phyloP scores from a whole-genome alignment of 2,797 vertebrate genomes.

The Tokudaia tokunoshimensis region DNA sequence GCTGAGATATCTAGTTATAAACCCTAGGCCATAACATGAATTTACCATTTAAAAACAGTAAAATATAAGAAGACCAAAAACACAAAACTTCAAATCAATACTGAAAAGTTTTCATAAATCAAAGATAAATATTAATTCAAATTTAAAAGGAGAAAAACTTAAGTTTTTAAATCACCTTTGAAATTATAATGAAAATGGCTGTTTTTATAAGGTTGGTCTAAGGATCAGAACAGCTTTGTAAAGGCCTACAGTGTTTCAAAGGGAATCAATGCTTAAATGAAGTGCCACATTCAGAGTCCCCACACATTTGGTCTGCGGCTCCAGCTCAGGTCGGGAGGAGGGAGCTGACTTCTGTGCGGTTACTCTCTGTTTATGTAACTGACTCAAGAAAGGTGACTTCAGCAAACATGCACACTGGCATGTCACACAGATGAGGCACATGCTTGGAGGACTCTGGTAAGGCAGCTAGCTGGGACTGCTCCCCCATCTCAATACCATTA shows the following conservation, averaged over 20 bases:
- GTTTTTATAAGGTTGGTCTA: not conserved
- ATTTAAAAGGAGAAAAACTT: conserved; percentile 37
- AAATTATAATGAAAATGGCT: not conserved
- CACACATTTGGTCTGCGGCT: not conserved
- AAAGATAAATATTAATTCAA: conserved; percentile 41
- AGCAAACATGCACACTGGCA: not conserved
- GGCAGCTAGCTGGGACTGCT: not conserved
- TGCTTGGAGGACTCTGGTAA: not conserved
- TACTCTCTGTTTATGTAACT: not conserved
- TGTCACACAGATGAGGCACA: not conserved
- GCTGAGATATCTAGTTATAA: not conserved
- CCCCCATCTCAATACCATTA: not conserved
- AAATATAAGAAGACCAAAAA: conserved; percentile 16
- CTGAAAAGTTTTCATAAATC: not conserved
- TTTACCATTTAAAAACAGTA: not conserved
- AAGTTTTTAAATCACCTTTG: conserved; percentile 21
- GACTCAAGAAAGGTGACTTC: not conserved
- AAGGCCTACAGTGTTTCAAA: not conserved
- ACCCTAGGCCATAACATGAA: not conserved
- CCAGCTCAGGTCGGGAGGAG: not conserved
- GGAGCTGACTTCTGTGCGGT: not conserved
- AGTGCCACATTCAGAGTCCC: not conserved
- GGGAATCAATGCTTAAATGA: not conserved
- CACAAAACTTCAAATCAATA: not conserved
- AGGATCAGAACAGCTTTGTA: not conserved